phyloP scores from a whole-genome alignment of 2,797 vertebrate species.

The Anabas testudineus region DNA sequence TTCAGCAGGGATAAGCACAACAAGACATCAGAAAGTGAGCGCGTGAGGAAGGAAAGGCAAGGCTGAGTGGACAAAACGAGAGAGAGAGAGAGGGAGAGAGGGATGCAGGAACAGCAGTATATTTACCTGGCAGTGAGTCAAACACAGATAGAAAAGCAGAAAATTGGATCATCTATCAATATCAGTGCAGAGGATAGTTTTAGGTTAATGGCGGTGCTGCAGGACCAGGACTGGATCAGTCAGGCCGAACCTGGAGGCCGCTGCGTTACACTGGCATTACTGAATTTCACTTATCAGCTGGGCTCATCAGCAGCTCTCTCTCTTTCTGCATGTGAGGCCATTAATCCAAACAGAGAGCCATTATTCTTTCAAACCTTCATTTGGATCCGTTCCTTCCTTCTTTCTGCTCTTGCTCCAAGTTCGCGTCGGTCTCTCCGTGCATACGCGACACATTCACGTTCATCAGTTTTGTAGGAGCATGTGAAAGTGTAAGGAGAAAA shows the following conservation, averaged over 20 bases:
- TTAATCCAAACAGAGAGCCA: constrained; percentile 31
- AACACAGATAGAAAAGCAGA: too few relatives aligned
- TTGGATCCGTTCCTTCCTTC: not conserved
- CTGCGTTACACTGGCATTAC: constrained; percentile 15
- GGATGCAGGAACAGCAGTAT: too few relatives aligned
- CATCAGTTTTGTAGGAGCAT: too few relatives aligned
- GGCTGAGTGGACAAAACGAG: too few relatives aligned
- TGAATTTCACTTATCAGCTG: constrained; percentile 19
- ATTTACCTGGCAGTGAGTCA: too few relatives aligned
- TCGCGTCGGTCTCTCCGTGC: not conserved
- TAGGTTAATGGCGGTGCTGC: not conserved
- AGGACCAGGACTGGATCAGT: constrained; percentile 3
- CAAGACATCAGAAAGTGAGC: too few relatives aligned
- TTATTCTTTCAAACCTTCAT: constrained; percentile 47
- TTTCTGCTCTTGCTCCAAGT: not conserved
- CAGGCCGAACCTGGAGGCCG: not conserved
- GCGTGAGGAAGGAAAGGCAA: too few relatives aligned
- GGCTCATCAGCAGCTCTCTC: not conserved
- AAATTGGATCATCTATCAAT: too few relatives aligned
- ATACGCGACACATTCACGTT: too few relatives aligned
- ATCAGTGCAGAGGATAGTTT: not conserved
- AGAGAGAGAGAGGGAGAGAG: not conserved
- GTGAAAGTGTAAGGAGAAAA: too few relatives aligned
- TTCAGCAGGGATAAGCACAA: too few relatives aligned
- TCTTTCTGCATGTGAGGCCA: not conserved